Base-by-base conservation (phyloP, 2,888 invertebrate genomes). In the Elegia similella region DNA sequence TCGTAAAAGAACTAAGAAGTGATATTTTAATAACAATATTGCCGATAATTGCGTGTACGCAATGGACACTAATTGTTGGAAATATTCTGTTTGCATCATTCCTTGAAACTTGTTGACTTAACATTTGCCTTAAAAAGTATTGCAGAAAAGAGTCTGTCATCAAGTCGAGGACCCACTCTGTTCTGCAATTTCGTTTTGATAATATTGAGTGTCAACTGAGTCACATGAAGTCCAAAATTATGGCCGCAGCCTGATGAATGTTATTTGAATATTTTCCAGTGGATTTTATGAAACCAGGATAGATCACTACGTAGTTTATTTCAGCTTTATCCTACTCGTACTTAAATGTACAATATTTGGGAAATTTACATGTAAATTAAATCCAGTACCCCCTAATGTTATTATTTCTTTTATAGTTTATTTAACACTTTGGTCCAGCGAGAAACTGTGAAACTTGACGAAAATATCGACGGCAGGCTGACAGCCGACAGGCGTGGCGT, bases 391-490 rank as follows among this genome's bases (percentile, higher is more conserved):
- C 34, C 32, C 63, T 53, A 58, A 16, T 59, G 60, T 59, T 63
- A 65, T 34, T 34, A 64, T 67, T 67, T 62, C 71, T 78, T 82
- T 79, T 76, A 81, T 81, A 76, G 77, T 80, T 79, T 80, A 78
- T 82, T 82, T 80, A 80, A 81, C 78, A 73, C 72, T 73, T 68
- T 67, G 70, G 75, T 70, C 69, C 65, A 68, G 62, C 61, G 58
- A 68, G 65, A 38, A 66, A 65, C 67, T 64, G 63, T 72, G 73
- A 75, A 75, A 77, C 72, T 82, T 86, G 81, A 81, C 81, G 78
- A 85, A 88, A 88, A 87, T 86, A 86, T 87, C 81, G 84, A 82
- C 79, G 80, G 69, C 75, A 69, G 63, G 71, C 76, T 84, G 82
- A 80, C 82, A 82, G 73, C 62, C 68, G 76, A 84, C 78, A 80